These are phyloP conservation scores for Erebia epiphron DNA, from an alignment of 2,888 invertebrate species.

Conservation along the genomic window DNA sequence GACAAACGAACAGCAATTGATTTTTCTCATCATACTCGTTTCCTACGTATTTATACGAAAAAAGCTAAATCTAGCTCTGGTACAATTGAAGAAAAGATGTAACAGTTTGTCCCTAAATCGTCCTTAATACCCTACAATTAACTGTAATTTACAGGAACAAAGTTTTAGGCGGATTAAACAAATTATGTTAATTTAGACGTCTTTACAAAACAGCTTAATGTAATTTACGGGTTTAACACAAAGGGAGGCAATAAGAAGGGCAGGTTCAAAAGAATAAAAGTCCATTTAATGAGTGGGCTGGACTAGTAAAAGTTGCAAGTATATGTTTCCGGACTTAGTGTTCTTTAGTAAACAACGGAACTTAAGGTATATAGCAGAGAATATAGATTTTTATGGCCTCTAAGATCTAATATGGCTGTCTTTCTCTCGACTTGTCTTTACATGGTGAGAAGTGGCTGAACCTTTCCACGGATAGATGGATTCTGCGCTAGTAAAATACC, in stretches of 20 bases:
- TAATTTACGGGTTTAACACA: slow-evolving; percentile 22
- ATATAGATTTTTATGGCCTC: no score
- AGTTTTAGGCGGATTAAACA: slow-evolving; percentile 20
- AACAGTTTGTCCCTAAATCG: slow-evolving; percentile 16
- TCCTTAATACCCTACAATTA: slow-evolving; percentile 16
- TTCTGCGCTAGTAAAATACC: no score
- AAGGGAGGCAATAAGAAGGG: slow-evolving; percentile 19
- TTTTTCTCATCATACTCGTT: no score
- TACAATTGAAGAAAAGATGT: slow-evolving; percentile 1
- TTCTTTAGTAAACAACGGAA: not conserved
- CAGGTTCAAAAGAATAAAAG: slow-evolving; percentile 10
- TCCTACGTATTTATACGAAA: no score
- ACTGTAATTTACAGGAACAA: slow-evolving; percentile 19
- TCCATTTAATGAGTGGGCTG: not conserved
- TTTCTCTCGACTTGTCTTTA: no score
- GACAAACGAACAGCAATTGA: no score
- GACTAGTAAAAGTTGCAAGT: not conserved
- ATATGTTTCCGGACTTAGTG: not conserved
- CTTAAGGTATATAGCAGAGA: not conserved
- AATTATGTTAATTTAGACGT: slow-evolving; percentile 27
- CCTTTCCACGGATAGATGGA: no score
- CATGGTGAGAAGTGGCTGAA: no score
- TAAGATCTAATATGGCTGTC: no score
- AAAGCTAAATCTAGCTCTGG: not conserved
- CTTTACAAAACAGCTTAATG: slow-evolving; percentile 26